Percentiles rank a stretch among this genome's conserved stretches.
Conservation (phyloP, 2,113 vertebrate genomes). For the Poeciliopsis retropinna region DNA sequence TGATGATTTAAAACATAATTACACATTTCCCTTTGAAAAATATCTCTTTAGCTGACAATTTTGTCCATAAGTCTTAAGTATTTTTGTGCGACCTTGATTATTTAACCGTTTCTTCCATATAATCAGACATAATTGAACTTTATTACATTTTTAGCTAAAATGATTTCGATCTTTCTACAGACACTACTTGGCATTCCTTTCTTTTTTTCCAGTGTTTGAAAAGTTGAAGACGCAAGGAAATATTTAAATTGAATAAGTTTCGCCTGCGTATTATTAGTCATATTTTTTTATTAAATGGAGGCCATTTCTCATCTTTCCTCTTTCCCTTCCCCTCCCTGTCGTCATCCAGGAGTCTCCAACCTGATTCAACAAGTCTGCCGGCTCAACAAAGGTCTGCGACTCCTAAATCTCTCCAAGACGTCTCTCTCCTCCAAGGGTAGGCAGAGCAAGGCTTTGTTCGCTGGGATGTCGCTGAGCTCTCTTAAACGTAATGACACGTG, state of each 20-base stretch:
- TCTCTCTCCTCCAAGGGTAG: constrained; percentile 87
- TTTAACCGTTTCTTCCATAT: too few relatives aligned
- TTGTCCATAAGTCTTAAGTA: too few relatives aligned
- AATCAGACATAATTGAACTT: too few relatives aligned
- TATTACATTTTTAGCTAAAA: too few relatives aligned
- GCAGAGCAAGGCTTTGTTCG: constrained; percentile 32
- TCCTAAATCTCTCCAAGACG: constrained; percentile 89
- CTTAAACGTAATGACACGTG: not conserved
- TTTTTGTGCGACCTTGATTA: too few relatives aligned
- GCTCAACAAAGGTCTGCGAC: constrained; percentile 87
- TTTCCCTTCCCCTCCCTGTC: not conserved
- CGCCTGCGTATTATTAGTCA: too few relatives aligned
- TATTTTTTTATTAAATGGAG: not conserved
- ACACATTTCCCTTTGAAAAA: too few relatives aligned
- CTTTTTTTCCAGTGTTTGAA: not conserved
- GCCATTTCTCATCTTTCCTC: not conserved
- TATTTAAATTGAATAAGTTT: not conserved
- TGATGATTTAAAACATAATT: too few relatives aligned
- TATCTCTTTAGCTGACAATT: too few relatives aligned
- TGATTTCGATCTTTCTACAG: not conserved
- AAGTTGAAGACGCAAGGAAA: not conserved
- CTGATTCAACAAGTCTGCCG: constrained; percentile 90
- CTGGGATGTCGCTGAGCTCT: not conserved
- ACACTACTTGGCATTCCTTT: not conserved
- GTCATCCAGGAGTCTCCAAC: constrained; percentile 83